Evolutionary conservation across 1,140 invertebrate species (phyloP).

Genomic region (Drosophila aff.): DNA sequence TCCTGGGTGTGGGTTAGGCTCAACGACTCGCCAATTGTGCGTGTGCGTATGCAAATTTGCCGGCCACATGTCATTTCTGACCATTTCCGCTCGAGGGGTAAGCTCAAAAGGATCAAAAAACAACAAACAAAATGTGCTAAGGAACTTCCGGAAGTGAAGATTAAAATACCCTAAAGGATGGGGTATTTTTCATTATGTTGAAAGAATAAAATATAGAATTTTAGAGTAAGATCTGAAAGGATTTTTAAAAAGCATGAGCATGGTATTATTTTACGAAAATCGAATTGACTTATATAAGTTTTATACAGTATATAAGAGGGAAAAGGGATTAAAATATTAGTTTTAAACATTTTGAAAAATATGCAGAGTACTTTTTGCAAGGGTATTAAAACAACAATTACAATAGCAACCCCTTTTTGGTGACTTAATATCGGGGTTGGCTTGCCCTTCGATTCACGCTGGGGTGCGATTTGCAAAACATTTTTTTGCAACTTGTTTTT

Average conservation of each 20-base stretch:
- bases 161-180: background rate
- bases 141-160: background rate
- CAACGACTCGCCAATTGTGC: conserved; percentile 62
- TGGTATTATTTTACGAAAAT: background rate
- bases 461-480: conserved; percentile 39
- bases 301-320: background rate
- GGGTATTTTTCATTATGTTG: too few relatives aligned
- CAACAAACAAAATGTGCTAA: conserved; percentile 14
- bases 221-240: background rate
- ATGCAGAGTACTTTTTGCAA: background rate
- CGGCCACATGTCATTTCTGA: conserved; percentile 79
- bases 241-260: background rate
- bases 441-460: conserved; percentile 25
- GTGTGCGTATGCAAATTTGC: conserved; percentile 76
- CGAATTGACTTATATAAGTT: background rate
- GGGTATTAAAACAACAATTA: conserved; percentile 55
- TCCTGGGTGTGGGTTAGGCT: conserved; percentile 21
- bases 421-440: conserved; percentile 50
- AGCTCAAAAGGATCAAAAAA: conserved; percentile 44
- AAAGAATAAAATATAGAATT: background rate
- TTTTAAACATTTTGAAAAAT: background rate
- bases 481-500: conserved; percentile 79
- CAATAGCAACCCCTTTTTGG: conserved; percentile 55
- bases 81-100: conserved; percentile 66
- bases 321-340: background rate